These are phyloP conservation scores for Diplodus puntazzo DNA, from an alignment of 2,797 vertebrate genomes.

Conservation along the genomic window DNA sequence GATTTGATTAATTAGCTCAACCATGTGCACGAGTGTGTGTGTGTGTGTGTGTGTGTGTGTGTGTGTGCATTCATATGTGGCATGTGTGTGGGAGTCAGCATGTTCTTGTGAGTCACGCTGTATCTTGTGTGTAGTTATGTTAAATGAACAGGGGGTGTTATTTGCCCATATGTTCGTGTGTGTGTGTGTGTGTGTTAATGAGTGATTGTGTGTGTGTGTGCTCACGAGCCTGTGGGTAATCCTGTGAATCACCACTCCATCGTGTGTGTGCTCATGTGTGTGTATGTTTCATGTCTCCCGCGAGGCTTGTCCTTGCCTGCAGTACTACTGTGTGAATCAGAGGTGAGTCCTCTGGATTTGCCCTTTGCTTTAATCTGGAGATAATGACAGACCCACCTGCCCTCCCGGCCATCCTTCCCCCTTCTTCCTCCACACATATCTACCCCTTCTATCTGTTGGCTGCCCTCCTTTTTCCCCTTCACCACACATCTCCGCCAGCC, in stretches of 20 bases:
- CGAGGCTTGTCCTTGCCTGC: conserved; percentile 81
- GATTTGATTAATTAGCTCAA: conserved; percentile 84
- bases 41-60: conserved; percentile 27
- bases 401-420: conserved; percentile 43
- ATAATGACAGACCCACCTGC: conserved; percentile 82
- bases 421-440: conserved; percentile 2
- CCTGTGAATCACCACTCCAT: conserved; percentile 68
- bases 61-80: conserved; percentile 50
- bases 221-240: conserved; percentile 66
- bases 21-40: conserved; percentile 18
- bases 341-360: conserved; percentile 79
- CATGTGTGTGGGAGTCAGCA: conserved; percentile 61
- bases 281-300: conserved; percentile 66
- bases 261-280: conserved; percentile 39
- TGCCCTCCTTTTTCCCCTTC: conserved; percentile 3
- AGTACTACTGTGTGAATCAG: conserved; percentile 80
- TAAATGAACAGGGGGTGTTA: conserved; percentile 66
- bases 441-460: conserved; percentile 29
- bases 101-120: conserved; percentile 68
- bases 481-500: conserved; percentile 27
- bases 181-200: conserved; percentile 32
- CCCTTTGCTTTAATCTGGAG: conserved; percentile 81
- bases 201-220: conserved; percentile 50
- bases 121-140: conserved; percentile 59
- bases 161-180: conserved; percentile 36